Evolutionary conservation across 1,140 invertebrate species (phyloP), one percentile per base, ranked within the genome.

Genomic region (Ptiloglossa arizonensis): DNA sequence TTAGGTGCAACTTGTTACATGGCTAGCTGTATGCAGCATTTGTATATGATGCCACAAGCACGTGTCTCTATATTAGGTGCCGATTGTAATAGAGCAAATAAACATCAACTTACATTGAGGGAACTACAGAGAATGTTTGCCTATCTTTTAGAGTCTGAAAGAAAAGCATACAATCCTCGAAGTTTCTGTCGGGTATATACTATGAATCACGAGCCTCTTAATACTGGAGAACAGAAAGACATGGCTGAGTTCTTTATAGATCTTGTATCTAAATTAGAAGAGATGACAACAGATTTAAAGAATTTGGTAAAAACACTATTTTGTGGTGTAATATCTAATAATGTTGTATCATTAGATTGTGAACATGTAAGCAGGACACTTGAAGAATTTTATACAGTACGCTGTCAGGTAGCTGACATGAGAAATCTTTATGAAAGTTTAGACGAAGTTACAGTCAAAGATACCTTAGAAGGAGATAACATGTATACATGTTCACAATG

Each of bases 221-320:
- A 99, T 90, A 99, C 98, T 0, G 97, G 97, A 1, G 98, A 99
- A 91, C 98, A 99, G 90, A 99, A 99, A 89, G 98, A 99, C 88
- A 99, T 99, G 98, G 98, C 98, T 0, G 98, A 99, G 92, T 99
- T 99, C 92, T 99, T 99, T 87, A 99, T 98, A 54, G 98, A 99
- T 93, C 94, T 99, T 1, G 98, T 99, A 11, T 98, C 97, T 8
- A 99, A 99, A 90, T 90, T 99, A 1, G 98, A 99, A 91, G 98
- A 99, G 91, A 99, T 98, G 97, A 97, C 97, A 0, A 96, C 96
- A 0, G 96, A 98, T 76, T 90, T 99, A 57, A 98, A 98, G 92
- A 96, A 95, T 69, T 93, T 98, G 52, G 97, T 99, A 0, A 99
- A 99, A 90, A 96, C 95, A 29, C 91, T 98, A 15, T 99, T 99